A percentile compares a stretch with the other conserved stretches of the same genome.
Evolutionary conservation across 2,797 vertebrate species (phyloP).

Genomic region (Naso thynnoides): DNA sequence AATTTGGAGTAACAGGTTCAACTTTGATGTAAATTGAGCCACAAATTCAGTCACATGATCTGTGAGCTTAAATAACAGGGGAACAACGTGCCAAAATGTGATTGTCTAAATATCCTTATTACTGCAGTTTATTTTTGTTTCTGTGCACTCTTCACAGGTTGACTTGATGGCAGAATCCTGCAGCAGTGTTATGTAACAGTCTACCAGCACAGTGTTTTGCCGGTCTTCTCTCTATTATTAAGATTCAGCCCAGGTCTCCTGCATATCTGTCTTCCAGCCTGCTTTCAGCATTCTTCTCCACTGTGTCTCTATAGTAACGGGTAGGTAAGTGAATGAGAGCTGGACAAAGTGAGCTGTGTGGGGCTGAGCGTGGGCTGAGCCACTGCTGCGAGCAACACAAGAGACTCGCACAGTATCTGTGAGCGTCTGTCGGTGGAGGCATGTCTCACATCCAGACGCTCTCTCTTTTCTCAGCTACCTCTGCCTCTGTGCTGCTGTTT

Average conservation of each 20-base stretch:
- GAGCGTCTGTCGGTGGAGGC: constrained; percentile 27
- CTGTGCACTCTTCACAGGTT: neutral
- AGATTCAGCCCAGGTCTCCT: constrained; percentile 72
- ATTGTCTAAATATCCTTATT: neutral
- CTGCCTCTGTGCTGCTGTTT: neutral
- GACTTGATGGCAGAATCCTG: constrained; percentile 45
- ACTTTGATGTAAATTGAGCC: neutral
- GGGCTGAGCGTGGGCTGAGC: constrained; percentile 66
- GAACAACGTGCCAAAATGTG: neutral
- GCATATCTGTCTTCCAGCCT: constrained; percentile 72
- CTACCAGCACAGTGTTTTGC: constrained; percentile 23
- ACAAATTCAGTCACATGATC: neutral
- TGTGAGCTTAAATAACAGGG: neutral
- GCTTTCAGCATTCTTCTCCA: constrained; percentile 72
- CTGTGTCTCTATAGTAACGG: constrained; percentile 84
- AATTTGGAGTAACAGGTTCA: neutral
- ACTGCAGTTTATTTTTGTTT: neutral
- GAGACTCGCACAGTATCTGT: constrained; percentile 15
- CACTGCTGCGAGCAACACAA: constrained; percentile 43
- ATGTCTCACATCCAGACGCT: constrained; percentile 5
- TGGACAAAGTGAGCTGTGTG: constrained; percentile 66
- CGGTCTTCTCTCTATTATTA: constrained; percentile 65
- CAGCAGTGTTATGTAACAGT: constrained; percentile 67
- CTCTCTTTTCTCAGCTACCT: neutral
- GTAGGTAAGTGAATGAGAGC: constrained; percentile 77